These are phyloP conservation scores for Lomographa bimaculata DNA, from an alignment of 2,888 invertebrate species.

Conservation along the genomic window DNA sequence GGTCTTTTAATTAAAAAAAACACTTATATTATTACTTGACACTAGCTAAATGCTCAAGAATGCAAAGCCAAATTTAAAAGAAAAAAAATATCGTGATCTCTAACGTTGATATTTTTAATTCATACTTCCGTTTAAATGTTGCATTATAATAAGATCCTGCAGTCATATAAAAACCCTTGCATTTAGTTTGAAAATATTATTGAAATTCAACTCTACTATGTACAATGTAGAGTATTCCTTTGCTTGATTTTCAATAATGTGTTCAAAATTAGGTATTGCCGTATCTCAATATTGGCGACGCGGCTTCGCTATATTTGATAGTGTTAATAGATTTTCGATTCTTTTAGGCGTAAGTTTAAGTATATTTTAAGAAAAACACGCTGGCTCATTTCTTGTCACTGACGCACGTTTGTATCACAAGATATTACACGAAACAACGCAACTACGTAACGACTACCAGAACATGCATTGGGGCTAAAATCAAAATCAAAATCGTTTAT, in stretches of 20 bases:
- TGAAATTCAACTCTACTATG: slow-evolving; percentile 24
- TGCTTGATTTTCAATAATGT: slow-evolving; percentile 30
- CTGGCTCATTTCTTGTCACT: slow-evolving; percentile 15
- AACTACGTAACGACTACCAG: not conserved
- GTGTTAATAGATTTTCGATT: slow-evolving; percentile 21
- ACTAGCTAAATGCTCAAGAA: no score
- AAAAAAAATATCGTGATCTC: no score
- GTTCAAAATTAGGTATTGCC: slow-evolving; percentile 21
- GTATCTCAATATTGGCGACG: slow-evolving; percentile 24
- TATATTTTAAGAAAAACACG: slow-evolving; percentile 19
- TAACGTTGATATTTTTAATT: no score
- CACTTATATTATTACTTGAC: no score
- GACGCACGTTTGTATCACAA: slow-evolving; percentile 3
- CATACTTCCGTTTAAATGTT: no score
- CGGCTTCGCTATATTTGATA: slow-evolving; percentile 26
- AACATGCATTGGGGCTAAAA: not conserved
- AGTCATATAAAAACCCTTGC: slow-evolving; percentile 5
- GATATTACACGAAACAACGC: no score
- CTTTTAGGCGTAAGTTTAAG: slow-evolving; percentile 31
- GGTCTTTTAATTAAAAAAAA: no score
- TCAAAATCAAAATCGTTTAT: no score
- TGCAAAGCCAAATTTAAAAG: no score
- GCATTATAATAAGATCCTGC: slow-evolving; percentile 6
- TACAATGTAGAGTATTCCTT: slow-evolving; percentile 21
- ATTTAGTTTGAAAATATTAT: slow-evolving; percentile 29